Conservation (phyloP, 2,888 invertebrate genomes). For the Drosophila basisetae region DNA sequence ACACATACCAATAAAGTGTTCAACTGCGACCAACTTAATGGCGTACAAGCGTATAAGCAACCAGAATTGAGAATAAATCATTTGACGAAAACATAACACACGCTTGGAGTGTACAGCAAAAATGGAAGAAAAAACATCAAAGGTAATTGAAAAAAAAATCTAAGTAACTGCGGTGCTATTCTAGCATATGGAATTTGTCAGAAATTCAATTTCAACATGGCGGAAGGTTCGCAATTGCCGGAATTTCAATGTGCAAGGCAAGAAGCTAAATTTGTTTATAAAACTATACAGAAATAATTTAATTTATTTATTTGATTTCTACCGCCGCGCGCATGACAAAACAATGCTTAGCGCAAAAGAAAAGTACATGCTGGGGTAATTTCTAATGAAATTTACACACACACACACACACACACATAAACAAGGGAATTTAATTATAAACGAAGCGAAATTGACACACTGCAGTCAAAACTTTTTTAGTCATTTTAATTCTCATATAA, state of each 20-base stretch:
- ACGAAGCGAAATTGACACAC: not conserved
- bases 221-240: constrained; percentile 33
- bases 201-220: constrained; percentile 52
- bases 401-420: not conserved
- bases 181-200: constrained; percentile 27
- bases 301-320: constrained; percentile 4
- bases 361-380: constrained; percentile 5
- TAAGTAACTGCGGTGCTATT: constrained; percentile 31
- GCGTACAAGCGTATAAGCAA: constrained; percentile 48
- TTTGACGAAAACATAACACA: constrained; percentile 73
- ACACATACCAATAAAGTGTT: constrained; percentile 29
- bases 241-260: not conserved
- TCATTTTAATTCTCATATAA: not conserved
- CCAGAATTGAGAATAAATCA: constrained; percentile 64
- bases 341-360: constrained; percentile 16
- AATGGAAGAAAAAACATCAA: constrained; percentile 27
- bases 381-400: not conserved
- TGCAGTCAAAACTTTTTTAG: not conserved
- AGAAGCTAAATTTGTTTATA: not conserved
- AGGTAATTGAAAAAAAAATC: constrained; percentile 34
- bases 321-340: constrained; percentile 76
- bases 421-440: not conserved
- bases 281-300: constrained; percentile 4
- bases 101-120: constrained; percentile 52
- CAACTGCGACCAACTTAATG: constrained; percentile 70